Percentiles rank a stretch among this genome's conserved stretches.
phyloP scores from a whole-genome alignment of 2,888 invertebrate genomes.

The Harpalus rufipes region DNA sequence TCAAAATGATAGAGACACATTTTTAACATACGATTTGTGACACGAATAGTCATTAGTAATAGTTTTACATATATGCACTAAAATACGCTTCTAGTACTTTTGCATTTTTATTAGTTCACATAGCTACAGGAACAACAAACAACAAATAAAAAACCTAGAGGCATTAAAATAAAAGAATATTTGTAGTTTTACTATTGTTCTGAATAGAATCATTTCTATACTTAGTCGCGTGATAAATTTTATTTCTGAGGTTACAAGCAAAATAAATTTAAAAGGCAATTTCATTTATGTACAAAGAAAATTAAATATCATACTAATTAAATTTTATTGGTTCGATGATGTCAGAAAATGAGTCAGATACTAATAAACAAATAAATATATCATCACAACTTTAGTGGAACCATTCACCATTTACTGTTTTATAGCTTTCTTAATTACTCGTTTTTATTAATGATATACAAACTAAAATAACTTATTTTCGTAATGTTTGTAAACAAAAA shows the following conservation, averaged over 20 bases:
- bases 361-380: neutral
- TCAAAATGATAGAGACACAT: no score
- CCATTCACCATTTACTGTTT: no score
- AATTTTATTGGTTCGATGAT: slow-evolving; percentile 32
- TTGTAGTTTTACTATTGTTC: neutral
- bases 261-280: slow-evolving; percentile 6
- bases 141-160: neutral
- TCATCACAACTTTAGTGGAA: no score
- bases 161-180: slow-evolving; percentile 13
- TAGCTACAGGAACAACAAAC: no score
- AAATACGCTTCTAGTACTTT: no score
- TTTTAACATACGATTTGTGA: no score
- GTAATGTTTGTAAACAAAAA: no score
- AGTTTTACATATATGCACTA: no score
- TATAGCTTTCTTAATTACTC: no score
- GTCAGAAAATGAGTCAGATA: slow-evolving; percentile 23
- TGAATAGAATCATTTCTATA: slow-evolving; percentile 19
- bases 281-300: slow-evolving; percentile 12
- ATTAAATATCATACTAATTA: slow-evolving; percentile 30
- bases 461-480: no score
- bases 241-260: slow-evolving; percentile 7
- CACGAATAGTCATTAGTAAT: no score
- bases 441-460: no score
- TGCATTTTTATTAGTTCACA: neutral
- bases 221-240: slow-evolving; percentile 12